Base-by-base conservation (phyloP, 2,113 vertebrate genomes). In the Machaerirhynchus nigripectus region DNA sequence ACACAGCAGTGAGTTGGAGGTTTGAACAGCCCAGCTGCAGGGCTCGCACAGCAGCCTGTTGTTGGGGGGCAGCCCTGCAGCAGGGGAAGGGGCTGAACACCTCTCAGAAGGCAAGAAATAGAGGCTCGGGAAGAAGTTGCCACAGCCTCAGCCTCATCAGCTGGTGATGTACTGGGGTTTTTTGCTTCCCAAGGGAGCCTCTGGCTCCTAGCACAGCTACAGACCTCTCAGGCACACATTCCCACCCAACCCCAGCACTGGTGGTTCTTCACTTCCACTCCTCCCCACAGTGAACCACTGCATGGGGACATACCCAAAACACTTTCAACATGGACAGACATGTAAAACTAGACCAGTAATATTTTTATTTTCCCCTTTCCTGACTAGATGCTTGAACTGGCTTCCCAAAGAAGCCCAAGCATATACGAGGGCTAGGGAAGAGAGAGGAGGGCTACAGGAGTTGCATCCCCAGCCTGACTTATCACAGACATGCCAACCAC, bases 401-500 rank as follows among this genome's bases (percentile, higher is more conserved):
- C 35, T 86, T 26, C 69, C 53, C 49, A 53, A 86, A 80, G 73
- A 60, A 76, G 61, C 53, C 61, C 2, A 4, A 14, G 18, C 31
- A 90, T 53, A 49, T 15, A 42, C 0, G 1, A 52, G 16, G 13
- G 15, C 15, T 52, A 63, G 21, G 27, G 35, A 64, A 59, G 53
- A 89, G 27, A 64, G 40, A 13, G 16, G 18, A 82, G 56, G 39
- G 24, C 26, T 50, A 30, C 65, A 87, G 47, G n/a, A 82, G 35
- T 2, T 5, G 49, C 44, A 71, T 46, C 37, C 37, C 12, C 7
- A 1, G 56, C n/a, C 56, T 50, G 42, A 77, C 42, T 55, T 57
- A 18, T 2, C 3, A 2, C 35, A 84, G 15, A 42, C 3, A 1
- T 11, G 30, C 24, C 53, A 91, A 53, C 16, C 27, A 37, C 0